Base-by-base conservation (phyloP, 1,140 invertebrate species). In the Periplaneta americana region DNA sequence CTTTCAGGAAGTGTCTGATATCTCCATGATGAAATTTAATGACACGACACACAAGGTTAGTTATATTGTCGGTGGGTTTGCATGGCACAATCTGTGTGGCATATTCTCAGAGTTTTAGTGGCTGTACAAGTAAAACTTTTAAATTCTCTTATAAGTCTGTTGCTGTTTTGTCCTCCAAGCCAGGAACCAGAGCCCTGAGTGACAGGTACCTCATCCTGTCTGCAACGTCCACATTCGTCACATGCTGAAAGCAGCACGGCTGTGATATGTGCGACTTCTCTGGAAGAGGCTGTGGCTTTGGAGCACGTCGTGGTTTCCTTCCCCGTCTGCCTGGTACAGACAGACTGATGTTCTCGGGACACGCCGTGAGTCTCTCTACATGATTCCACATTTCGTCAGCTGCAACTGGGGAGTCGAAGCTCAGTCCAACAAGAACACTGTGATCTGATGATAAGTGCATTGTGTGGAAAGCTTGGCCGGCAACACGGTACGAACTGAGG, bases 201-300 rank as follows among this genome's bases (percentile, higher is more conserved):
- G 93, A 94, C 84, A 92, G 93, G 84, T 94, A 94, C 80, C 92
- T 88, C 74, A 89, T 89, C 76, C 91, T 90, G 84, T 96, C 94
- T 78, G 91, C 91, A 28, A 91, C 89, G 81, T 95, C 94, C 17
- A 97, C 92, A 82, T 92, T 95, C 34, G 95, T 96, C 75, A 97
- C 92, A 86, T 97, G 96, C 81, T 96, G 93, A 87, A 97, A 97
- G 85, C 95, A 95, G 86, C 95, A 97, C 0, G 96, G 96, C 84
- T 94, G 92, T 18, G 95, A 96, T 83, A 97, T 97, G 86, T 96
- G 95, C 76, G 91, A 92, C 86, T 97, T 97, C 33, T 93, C 92
- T 8, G 95, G 95, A 79, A 94, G 87, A 75, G 90, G 89, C 9
- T 88, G 86, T 76, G 90, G 90, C 85, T 91, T 91, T 15, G 86